These are phyloP conservation scores for Menidia beryllina DNA, from an alignment of 2,113 vertebrate species.

Conservation along the genomic window DNA sequence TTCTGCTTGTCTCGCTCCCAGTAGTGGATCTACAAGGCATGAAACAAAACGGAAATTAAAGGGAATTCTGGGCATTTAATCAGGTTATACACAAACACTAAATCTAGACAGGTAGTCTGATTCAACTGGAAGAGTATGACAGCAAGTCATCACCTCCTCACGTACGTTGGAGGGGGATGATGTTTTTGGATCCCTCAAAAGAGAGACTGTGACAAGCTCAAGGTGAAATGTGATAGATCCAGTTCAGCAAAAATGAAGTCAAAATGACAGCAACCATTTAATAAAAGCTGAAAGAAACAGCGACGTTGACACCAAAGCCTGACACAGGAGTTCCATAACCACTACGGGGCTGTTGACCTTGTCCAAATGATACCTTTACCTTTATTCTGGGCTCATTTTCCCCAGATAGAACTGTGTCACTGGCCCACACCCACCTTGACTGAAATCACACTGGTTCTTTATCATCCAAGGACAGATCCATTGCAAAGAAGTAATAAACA, in stretches of 20 bases:
- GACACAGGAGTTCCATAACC: not conserved
- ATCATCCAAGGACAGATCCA: too few relatives aligned
- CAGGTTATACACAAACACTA: too few relatives aligned
- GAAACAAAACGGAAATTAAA: not conserved
- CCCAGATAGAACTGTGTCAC: not conserved
- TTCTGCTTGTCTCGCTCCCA: constrained; percentile 90
- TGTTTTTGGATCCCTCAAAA: not conserved
- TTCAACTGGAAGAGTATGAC: not conserved
- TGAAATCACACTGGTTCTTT: too few relatives aligned
- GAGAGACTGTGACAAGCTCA: not conserved
- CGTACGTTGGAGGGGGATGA: not conserved
- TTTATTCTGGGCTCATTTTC: too few relatives aligned
- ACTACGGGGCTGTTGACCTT: not conserved
- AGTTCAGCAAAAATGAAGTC: not conserved
- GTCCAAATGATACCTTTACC: not conserved
- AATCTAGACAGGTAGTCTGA: not conserved
- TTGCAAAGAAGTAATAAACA: too few relatives aligned
- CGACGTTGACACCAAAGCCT: not conserved
- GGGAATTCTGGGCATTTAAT: not conserved
- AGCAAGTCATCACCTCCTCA: not conserved
- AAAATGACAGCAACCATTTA: not conserved
- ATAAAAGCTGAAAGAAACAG: not conserved
- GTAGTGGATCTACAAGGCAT: constrained; percentile 88
- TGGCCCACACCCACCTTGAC: too few relatives aligned
- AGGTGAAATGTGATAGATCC: not conserved